Base-by-base conservation (phyloP, 2,888 invertebrate species). In the Dryomyza anilis region DNA sequence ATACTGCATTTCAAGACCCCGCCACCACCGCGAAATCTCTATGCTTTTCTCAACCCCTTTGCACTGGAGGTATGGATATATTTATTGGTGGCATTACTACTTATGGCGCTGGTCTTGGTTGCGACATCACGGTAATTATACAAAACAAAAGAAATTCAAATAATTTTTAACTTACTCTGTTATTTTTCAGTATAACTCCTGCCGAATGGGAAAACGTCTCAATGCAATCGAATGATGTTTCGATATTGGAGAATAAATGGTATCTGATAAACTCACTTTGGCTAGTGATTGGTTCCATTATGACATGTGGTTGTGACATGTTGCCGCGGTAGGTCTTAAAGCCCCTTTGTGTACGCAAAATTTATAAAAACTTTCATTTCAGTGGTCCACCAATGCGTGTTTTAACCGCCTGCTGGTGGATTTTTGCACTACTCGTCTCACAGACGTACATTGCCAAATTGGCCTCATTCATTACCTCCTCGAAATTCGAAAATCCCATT, bases 371-470 rank as follows among this genome's bases (percentile, higher is more conserved):
- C 1, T 50, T 50, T 25, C 7, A 14, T 48, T 12, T 5, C 56
- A 91, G 93, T 80, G 92, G 93, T 3, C 86, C 90, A 52, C 91
- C 93, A 1, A 92, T 93, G 45, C 85, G 94, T 48, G 85, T 93
- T 78, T 87, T 92, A 2, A 91, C 90, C 0, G 90, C 89, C 10
- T 89, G 90, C 85, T 90, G 90, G 92, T 92, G 92, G 92, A 91
- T 92, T 78, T 92, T 92, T 81, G 89, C 91, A 0, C 83, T 93
- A 56, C 90, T 92, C 73, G 89, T 93, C 85, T 89, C 91, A 60
- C 90, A 92, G 27, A 92, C 92, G 0, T 97, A 96, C 82, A 96
- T 96, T 2, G 96, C 96, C 36, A 96, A 96, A 81, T 86, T 97
- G 74, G 95, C 96, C n/a, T 95, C 96, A 23, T 96, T 96, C 78